phyloP scores from a whole-genome alignment of 2,888 invertebrate genomes.

The Druceiella hillmani region DNA sequence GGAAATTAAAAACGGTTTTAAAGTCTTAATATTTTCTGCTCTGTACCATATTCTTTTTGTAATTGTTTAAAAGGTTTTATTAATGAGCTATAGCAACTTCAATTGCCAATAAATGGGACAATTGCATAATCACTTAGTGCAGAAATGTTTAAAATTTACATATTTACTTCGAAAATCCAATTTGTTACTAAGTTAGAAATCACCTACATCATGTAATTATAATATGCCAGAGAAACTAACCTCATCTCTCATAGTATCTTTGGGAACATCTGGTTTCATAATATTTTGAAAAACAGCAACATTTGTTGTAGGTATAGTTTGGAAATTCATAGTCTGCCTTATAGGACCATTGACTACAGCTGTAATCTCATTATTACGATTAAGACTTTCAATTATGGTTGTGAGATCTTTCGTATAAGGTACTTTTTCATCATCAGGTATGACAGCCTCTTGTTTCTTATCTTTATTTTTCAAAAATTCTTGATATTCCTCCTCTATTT shows the following conservation, averaged over 20 bases:
- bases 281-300: constrained; percentile 64
- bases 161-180: too few species aligned
- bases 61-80: too few species aligned
- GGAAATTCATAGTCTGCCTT: constrained; percentile 35
- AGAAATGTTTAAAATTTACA: too few species aligned
- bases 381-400: constrained; percentile 49
- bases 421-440: constrained; percentile 26
- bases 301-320: constrained; percentile 53
- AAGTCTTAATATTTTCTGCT: too few species aligned
- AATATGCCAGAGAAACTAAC: constrained; percentile 32
- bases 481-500: constrained; percentile 42
- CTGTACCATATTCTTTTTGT: too few species aligned
- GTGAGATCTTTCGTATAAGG: constrained; percentile 51
- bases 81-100: too few species aligned
- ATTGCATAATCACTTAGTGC: too few species aligned
- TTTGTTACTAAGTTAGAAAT: too few species aligned
- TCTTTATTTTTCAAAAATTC: constrained; percentile 33
- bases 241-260: constrained; percentile 54
- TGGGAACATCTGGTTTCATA: constrained; percentile 29
- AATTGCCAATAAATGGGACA: too few species aligned
- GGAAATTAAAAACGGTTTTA: too few species aligned
- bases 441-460: constrained; percentile 10
- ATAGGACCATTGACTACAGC: constrained; percentile 26
- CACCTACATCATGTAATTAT: constrained; percentile 2
- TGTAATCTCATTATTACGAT: constrained; percentile 32